phyloP scores from a whole-genome alignment of 1,140 invertebrate species.

The Drosophila kohkoa region DNA sequence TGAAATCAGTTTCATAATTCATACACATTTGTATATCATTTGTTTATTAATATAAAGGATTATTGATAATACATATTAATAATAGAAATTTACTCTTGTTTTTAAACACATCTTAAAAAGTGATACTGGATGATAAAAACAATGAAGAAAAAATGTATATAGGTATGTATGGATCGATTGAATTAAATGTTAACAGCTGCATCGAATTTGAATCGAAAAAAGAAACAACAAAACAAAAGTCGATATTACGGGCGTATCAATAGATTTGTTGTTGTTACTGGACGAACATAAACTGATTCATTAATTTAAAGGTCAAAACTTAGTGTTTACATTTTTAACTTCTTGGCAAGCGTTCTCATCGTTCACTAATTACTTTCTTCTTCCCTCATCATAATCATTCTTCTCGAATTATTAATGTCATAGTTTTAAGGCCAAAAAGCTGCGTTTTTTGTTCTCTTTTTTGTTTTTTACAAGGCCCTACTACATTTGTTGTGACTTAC shows the following conservation, averaged over 20 bases:
- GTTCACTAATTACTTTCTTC: constrained; percentile 43
- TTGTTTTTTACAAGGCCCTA: constrained; percentile 41
- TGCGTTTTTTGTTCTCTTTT: constrained; percentile 10
- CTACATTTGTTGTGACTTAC: constrained; percentile 60
- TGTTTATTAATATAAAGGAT: constrained; percentile 81
- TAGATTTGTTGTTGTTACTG: constrained; percentile 16
- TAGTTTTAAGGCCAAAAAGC: constrained; percentile 67
- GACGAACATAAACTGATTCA: constrained; percentile 72
- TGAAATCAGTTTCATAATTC: constrained; percentile 75
- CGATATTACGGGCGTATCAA: constrained; percentile 22
- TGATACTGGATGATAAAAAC: constrained; percentile 59
- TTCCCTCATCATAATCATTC: constrained; percentile 10
- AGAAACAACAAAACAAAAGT: constrained; percentile 5
- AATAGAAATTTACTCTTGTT: constrained; percentile 51
- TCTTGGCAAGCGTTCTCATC: constrained; percentile 71
- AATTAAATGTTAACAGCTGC: constrained; percentile 26
- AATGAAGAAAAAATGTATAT: constrained; percentile 22
- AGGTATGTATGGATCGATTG: constrained; percentile 18
- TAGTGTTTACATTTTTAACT: constrained; percentile 53
- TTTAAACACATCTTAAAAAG: constrained; percentile 74
- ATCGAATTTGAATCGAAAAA: constrained; percentile 16
- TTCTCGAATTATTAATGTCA: constrained; percentile 33
- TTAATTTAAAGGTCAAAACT: constrained; percentile 68
- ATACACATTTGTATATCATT: constrained; percentile 75
- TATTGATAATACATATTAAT: constrained; percentile 80